A percentile compares a stretch with the other conserved stretches of the same genome.
phyloP scores from a whole-genome alignment of 2,888 invertebrate species.

The Carabus problematicus region DNA sequence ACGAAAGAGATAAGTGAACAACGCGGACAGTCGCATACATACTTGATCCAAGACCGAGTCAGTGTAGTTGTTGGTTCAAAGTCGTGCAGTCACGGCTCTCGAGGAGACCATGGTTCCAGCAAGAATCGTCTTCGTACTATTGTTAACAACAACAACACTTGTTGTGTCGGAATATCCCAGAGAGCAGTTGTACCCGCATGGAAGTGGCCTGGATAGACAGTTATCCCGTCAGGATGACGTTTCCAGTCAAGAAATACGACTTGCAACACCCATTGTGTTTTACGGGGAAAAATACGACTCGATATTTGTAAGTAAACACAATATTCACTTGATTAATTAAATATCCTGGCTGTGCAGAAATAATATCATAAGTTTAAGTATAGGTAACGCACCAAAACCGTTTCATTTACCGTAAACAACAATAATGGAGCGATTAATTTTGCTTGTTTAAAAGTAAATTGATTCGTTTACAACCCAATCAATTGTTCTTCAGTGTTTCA shows the following conservation, averaged over 20 bases:
- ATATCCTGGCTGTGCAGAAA: too few species aligned
- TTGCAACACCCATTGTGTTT: slow-evolving; percentile 79
- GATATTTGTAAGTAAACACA: slow-evolving; percentile 78
- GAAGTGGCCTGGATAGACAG: slow-evolving; percentile 63
- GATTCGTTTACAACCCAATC: too few species aligned
- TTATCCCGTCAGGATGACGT: slow-evolving; percentile 67
- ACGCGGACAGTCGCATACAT: slow-evolving; percentile 4
- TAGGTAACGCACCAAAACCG: too few species aligned
- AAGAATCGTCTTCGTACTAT: slow-evolving; percentile 15
- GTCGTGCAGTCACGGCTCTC: slow-evolving; percentile 61
- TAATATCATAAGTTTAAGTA: too few species aligned
- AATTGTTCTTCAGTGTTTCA: too few species aligned
- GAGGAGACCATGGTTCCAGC: slow-evolving; percentile 49
- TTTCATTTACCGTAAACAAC: too few species aligned
- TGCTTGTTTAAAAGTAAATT: too few species aligned
- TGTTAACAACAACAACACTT: slow-evolving; percentile 20
- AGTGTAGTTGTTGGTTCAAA: slow-evolving; percentile 38
- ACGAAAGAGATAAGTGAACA: slow-evolving; percentile 34
- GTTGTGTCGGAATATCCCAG: slow-evolving; percentile 55
- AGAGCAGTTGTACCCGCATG: slow-evolving; percentile 67
- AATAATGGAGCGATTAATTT: too few species aligned
- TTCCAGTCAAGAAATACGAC: slow-evolving; percentile 69
- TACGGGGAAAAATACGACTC: slow-evolving; percentile 78
- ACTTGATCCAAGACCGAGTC: slow-evolving; percentile 31
- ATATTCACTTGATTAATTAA: too few species aligned